A percentile compares a stretch with the other conserved stretches of the same genome.
Conservation (phyloP, 2,888 invertebrate genomes). For the Aporophyla lueneburgensis region DNA sequence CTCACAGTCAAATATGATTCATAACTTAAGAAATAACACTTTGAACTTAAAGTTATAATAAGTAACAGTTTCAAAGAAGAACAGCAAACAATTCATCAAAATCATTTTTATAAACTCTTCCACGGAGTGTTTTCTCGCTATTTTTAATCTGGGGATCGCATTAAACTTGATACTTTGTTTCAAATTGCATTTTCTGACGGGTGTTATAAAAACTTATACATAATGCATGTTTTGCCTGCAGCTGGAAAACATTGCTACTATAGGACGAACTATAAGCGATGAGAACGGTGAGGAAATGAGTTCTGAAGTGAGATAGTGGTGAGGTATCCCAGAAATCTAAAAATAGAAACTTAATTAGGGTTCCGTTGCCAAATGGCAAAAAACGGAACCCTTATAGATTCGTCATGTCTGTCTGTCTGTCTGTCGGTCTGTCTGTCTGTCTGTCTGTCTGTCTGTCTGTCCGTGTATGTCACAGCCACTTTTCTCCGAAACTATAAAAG, state of each 20-base stretch:
- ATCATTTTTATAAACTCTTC: constrained; percentile 61
- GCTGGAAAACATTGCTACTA: constrained; percentile 78
- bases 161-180: constrained; percentile 90
- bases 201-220: constrained; percentile 89
- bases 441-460: too few relatives aligned
- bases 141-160: constrained; percentile 87
- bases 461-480: too few relatives aligned
- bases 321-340: neutral
- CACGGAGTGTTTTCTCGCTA: constrained; percentile 74
- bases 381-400: too few relatives aligned
- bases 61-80: constrained; percentile 38
- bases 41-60: constrained; percentile 47
- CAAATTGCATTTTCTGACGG: constrained; percentile 89
- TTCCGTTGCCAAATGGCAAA: too few relatives aligned
- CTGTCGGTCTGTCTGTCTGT: too few relatives aligned
- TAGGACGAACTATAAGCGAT: neutral
- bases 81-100: constrained; percentile 64
- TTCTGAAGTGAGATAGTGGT: constrained; percentile 18
- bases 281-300: neutral
- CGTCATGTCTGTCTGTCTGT: too few relatives aligned
- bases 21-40: constrained; percentile 23
- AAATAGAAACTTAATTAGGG: too few relatives aligned
- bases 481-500: too few relatives aligned
- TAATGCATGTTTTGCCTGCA: constrained; percentile 88
- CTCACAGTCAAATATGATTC: constrained; percentile 29